Percentiles rank a stretch among this genome's conserved stretches.
Conservation (phyloP, 2,797 vertebrate genomes). For the Austrolebias charrua region DNA sequence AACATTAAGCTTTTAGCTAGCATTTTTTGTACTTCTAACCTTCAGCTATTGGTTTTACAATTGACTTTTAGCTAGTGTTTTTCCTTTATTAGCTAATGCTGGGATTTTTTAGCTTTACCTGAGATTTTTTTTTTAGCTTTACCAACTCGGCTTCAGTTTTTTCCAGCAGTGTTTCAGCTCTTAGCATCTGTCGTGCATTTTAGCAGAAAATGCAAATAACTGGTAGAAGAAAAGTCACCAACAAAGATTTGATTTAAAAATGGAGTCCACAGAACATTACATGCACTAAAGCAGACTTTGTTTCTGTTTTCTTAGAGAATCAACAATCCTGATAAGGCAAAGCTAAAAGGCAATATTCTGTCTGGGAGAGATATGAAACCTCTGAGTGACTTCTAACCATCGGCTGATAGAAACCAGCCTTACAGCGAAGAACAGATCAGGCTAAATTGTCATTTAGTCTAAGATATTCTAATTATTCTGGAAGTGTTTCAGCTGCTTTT, state of each 20-base stretch:
- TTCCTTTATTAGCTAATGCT: too few species aligned
- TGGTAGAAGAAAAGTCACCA: background rate
- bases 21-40: too few species aligned
- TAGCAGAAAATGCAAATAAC: background rate
- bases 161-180: too few species aligned
- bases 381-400: conserved; percentile 5
- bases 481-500: conserved; percentile 12
- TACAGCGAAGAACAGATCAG: conserved; percentile 1
- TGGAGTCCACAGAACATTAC: background rate
- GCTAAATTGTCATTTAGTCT: conserved; percentile 13
- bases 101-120: too few species aligned
- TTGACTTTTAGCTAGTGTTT: too few species aligned
- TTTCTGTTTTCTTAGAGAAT: background rate
- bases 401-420: conserved; percentile 40
- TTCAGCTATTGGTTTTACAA: too few species aligned
- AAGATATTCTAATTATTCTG: background rate
- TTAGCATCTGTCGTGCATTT: too few species aligned
- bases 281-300: background rate
- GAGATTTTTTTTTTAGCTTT: too few species aligned
- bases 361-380: background rate
- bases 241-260: background rate
- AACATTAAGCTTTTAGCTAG: too few species aligned
- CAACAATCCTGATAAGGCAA: conserved; percentile 1
- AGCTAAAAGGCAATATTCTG: conserved; percentile 1
- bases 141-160: too few species aligned